These are phyloP conservation scores for Riptortus pedestris DNA, from an alignment of 1,140 invertebrate genomes.

Conservation along the genomic window DNA sequence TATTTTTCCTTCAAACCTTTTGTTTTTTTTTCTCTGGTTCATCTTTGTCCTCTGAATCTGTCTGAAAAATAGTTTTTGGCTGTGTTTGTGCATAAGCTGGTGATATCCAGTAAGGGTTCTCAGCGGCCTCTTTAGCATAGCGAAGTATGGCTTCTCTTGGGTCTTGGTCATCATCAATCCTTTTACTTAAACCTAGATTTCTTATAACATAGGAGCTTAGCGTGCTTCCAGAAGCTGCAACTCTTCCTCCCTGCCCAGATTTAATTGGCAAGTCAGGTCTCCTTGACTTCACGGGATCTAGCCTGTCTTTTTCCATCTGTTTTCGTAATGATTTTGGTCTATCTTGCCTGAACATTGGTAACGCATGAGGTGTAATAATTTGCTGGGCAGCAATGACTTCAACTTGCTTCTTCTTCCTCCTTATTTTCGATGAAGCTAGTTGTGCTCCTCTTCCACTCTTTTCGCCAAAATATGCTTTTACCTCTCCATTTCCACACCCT, in stretches of 20 bases:
- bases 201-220: slow-evolving; percentile 94
- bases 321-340: slow-evolving; percentile 79
- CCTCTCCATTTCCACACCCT: slow-evolving; percentile 79
- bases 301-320: slow-evolving; percentile 80
- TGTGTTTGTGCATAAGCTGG: slow-evolving; percentile 51
- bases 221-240: slow-evolving; percentile 90
- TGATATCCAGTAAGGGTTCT: slow-evolving; percentile 82
- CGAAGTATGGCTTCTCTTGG: slow-evolving; percentile 93
- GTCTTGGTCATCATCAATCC: slow-evolving; percentile 91
- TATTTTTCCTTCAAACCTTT: too few species aligned
- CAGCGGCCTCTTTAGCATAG: slow-evolving; percentile 90
- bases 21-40: slow-evolving; percentile 28
- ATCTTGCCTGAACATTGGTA: slow-evolving; percentile 91
- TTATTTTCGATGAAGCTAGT: slow-evolving; percentile 73
- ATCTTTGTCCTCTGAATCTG: slow-evolving; percentile 36
- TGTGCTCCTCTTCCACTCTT: slow-evolving; percentile 81
- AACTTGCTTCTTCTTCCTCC: slow-evolving; percentile 63
- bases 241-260: slow-evolving; percentile 76
- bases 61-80: slow-evolving; percentile 45
- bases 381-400: slow-evolving; percentile 84
- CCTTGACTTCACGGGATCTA: slow-evolving; percentile 85
- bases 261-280: slow-evolving; percentile 96
- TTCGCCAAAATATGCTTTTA: slow-evolving; percentile 85
- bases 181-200: slow-evolving; percentile 85
- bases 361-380: slow-evolving; percentile 93